These are phyloP conservation scores for Myotis findleyi DNA, from an alignment of 2,797 vertebrate species.

Conservation along the genomic window DNA sequence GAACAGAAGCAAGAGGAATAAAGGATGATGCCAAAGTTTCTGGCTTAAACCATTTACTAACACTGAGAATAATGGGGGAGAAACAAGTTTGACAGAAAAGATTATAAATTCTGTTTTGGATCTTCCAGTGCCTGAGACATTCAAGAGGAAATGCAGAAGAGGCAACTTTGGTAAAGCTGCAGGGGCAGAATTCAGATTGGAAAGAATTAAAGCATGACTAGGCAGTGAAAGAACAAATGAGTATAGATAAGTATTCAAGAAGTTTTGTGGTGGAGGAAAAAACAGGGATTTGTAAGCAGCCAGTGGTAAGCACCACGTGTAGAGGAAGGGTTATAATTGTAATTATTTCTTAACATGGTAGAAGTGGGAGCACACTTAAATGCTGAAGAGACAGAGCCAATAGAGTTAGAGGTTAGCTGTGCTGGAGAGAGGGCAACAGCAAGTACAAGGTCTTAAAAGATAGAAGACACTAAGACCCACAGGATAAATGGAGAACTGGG, in stretches of 20 bases:
- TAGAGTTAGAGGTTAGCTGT: background rate
- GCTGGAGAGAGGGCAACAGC: background rate
- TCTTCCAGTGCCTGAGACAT: background rate
- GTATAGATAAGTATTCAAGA: background rate
- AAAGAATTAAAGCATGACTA: background rate
- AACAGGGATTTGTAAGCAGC: background rate
- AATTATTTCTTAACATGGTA: background rate
- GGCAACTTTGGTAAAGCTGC: background rate
- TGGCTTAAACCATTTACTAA: background rate
- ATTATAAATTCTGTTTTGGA: background rate
- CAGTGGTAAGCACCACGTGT: background rate
- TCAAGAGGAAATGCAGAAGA: background rate
- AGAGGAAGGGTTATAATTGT: background rate
- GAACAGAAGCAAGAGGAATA: background rate
- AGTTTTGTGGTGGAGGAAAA: background rate
- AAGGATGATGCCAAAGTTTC: background rate
- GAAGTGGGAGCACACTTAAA: background rate
- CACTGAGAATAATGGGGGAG: background rate
- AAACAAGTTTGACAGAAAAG: background rate
- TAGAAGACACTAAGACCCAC: background rate
- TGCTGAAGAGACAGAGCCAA: background rate
- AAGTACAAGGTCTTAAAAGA: background rate
- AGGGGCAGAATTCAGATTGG: background rate
- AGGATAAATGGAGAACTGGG: background rate
- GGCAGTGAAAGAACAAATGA: background rate